Conservation (phyloP, 2,113 vertebrate species). For the Menidia beryllina region DNA sequence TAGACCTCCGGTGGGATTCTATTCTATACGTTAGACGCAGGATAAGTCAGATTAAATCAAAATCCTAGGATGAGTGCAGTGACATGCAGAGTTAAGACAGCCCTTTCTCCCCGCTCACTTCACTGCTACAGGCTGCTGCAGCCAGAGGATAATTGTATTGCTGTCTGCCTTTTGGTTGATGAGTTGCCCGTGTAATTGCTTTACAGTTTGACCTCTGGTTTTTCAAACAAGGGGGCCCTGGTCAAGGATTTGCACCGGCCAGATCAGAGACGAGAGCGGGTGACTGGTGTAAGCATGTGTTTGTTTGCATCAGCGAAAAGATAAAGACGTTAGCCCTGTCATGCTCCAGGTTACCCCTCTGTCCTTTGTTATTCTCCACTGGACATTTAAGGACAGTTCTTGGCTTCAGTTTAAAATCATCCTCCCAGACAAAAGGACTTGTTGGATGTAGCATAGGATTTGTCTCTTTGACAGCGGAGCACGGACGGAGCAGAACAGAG, state of each 20-base stretch:
- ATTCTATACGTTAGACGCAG: too few relatives aligned
- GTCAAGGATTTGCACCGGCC: conserved; percentile 69
- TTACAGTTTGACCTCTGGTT: conserved; percentile 76
- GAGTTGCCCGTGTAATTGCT: conserved; percentile 75
- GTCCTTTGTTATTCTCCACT: conserved; percentile 28
- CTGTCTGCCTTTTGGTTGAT: conserved; percentile 76
- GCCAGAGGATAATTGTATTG: conserved; percentile 75
- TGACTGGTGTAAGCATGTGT: conserved; percentile 4
- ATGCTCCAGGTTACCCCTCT: conserved; percentile 2
- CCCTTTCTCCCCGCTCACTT: conserved; percentile 47
- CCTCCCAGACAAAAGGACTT: conserved; percentile 22
- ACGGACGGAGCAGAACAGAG: conserved; percentile 15
- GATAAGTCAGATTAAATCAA: too few relatives aligned
- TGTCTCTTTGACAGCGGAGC: conserved; percentile 21
- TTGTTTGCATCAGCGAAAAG: conserved; percentile 28
- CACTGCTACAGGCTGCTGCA: conserved; percentile 48
- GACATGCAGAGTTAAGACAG: conserved; percentile 62
- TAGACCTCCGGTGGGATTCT: conserved; percentile 34
- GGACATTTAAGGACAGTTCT: not conserved
- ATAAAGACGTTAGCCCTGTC: conserved; percentile 49
- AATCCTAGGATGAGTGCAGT: conserved; percentile 60
- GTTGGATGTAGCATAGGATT: not conserved
- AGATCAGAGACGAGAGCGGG: conserved; percentile 61
- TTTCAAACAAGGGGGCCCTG: conserved; percentile 69
- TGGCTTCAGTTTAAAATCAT: conserved; percentile 28